Conservation (phyloP, 2,797 vertebrate genomes). For the Ibycter americanus region DNA sequence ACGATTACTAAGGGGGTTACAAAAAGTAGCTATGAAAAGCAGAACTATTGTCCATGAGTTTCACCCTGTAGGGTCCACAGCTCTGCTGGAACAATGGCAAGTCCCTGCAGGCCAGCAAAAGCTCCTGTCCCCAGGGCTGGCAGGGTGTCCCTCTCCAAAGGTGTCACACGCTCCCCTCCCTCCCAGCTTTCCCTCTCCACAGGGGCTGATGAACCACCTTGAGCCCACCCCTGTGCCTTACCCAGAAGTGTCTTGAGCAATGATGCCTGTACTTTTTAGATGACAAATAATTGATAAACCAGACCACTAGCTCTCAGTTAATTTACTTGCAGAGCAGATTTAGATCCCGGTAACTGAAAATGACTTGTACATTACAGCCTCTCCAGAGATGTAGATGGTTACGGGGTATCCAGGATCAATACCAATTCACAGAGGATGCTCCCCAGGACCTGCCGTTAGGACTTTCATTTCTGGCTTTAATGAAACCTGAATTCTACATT, state of each 20-base stretch:
- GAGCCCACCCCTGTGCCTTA: neutral
- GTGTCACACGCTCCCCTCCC: neutral
- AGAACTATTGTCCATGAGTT: neutral
- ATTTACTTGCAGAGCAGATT: neutral
- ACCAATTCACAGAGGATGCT: constrained; percentile 49
- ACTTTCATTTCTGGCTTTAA: constrained; percentile 56
- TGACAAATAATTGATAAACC: neutral
- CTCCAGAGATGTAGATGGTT: neutral
- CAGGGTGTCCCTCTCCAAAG: neutral
- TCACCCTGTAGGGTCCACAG: neutral
- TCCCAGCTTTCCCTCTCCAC: neutral
- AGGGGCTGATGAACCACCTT: neutral
- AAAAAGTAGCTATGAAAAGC: neutral
- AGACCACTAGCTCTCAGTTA: neutral
- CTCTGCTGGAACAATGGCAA: neutral
- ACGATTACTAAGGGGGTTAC: neutral
- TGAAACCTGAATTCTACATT: constrained; percentile 43
- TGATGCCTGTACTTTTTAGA: neutral
- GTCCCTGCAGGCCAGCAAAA: neutral
- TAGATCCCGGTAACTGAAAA: neutral
- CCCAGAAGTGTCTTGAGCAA: neutral
- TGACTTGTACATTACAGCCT: neutral
- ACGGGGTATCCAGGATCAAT: constrained; percentile 47
- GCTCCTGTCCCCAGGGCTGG: accelerated
- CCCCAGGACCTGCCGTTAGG: neutral